Evolutionary conservation across 2,888 invertebrate species (phyloP), one percentile per base, ranked within the genome.

Genomic region (Coleophora flavipennella): DNA sequence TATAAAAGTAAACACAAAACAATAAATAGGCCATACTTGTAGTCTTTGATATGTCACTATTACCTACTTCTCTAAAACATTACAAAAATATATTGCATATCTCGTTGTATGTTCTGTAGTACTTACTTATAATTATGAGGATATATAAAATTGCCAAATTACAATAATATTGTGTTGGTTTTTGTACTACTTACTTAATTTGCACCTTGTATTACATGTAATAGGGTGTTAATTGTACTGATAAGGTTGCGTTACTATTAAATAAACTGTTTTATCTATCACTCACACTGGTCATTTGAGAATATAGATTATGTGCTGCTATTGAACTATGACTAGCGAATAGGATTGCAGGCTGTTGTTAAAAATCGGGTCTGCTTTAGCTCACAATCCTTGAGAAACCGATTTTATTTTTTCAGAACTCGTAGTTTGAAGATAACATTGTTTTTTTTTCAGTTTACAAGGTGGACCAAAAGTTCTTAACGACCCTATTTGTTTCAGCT

Each of bases 61-160:
- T 51, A 53, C 47, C 11, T 41, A 38, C 32, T 49, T 53, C 50
- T 64, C 67, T 76, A 73, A 69, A 69, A 64, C 52, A 59, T 64
- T 62, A 67, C 62, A 69, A 68, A 76, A 73, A 78, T 72, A 79
- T 77, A 80, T 78, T 80, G 71, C 75, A 68, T 70, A 62, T 67
- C 67, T 59, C 44, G 44, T 44, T 44, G 44, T 44, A 39, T 41
- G 41, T 36, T 44, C 36, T 41, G 36, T n/a, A n/a, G n/a, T n/a
- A n/a, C n/a, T n/a, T n/a, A n/a, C n/a, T 20, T 4, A 20, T 4
- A 20, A 20, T 20, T 13, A 36, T 34, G 38, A 31, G 28, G 36
- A 29, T 31, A 36, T 36, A 36, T 42, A 42, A 33, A 12, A 33
- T 36, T 37, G 20, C 20, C n/a, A 35, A 35, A 27, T 35, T 13